These are phyloP conservation scores for Anniella stebbinsi DNA, from an alignment of 2,797 vertebrate genomes.

Conservation along the genomic window DNA sequence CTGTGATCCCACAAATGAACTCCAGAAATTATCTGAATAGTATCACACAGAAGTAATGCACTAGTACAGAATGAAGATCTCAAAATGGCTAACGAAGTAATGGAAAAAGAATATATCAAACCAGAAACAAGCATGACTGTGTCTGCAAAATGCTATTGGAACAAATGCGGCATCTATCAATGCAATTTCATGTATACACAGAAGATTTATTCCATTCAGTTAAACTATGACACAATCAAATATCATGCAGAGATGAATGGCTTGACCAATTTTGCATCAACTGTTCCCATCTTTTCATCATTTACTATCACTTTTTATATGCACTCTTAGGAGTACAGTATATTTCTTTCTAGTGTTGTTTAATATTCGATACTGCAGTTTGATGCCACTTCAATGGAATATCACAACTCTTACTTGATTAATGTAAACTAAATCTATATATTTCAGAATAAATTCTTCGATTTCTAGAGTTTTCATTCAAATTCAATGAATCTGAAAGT, in stretches of 20 bases:
- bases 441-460: not conserved
- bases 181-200: conserved; percentile 30
- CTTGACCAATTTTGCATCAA: conserved; percentile 41
- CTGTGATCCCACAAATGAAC: conserved; percentile 21
- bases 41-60: not conserved
- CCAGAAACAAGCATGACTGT: conserved; percentile 17
- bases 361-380: not conserved
- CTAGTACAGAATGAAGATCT: conserved; percentile 41
- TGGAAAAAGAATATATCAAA: not conserved
- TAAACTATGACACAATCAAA: conserved; percentile 25
- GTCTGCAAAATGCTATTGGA: conserved; percentile 36
- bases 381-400: conserved; percentile 13
- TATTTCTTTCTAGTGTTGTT: not conserved
- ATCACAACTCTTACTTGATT: conserved; percentile 6
- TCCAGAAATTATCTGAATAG: not conserved
- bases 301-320: conserved; percentile 22
- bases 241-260: conserved; percentile 6
- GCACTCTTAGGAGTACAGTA: not conserved
- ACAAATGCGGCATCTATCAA: conserved; percentile 8
- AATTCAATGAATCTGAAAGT: not conserved
- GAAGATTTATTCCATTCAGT: conserved; percentile 33
- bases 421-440: not conserved
- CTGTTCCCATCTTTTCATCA: conserved; percentile 50
- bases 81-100: conserved; percentile 43
- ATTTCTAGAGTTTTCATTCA: not conserved